phyloP scores from a whole-genome alignment of 2,888 invertebrate species.

The Actias luna region DNA sequence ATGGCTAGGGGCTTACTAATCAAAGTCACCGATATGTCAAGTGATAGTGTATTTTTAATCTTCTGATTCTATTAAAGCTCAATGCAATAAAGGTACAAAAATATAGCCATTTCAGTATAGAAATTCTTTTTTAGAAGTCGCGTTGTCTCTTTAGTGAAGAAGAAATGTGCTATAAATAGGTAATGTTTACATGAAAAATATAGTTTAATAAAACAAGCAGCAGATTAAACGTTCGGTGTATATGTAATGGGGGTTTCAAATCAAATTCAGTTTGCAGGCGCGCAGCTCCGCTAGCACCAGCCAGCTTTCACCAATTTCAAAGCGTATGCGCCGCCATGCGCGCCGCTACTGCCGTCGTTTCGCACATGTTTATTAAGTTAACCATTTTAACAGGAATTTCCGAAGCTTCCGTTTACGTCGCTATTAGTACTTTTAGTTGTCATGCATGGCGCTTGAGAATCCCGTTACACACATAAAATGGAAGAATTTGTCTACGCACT shows the following conservation, averaged over 20 bases:
- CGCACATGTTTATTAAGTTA: slow-evolving; percentile 74
- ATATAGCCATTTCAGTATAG: too few relatives aligned
- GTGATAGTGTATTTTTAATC: too few relatives aligned
- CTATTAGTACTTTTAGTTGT: slow-evolving; percentile 55
- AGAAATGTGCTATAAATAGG: not conserved
- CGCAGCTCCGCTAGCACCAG: slow-evolving; percentile 42
- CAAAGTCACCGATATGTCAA: too few relatives aligned
- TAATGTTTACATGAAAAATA: slow-evolving; percentile 1
- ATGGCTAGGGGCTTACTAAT: too few relatives aligned
- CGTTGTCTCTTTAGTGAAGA: not conserved
- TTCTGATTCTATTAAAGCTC: too few relatives aligned
- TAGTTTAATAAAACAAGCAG: slow-evolving; percentile 20
- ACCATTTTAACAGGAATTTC: slow-evolving; percentile 72
- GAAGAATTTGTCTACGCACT: slow-evolving; percentile 18
- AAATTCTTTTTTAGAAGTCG: too few relatives aligned
- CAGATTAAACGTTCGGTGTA: slow-evolving; percentile 22
- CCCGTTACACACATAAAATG: slow-evolving; percentile 38
- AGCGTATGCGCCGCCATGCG: slow-evolving; percentile 57
- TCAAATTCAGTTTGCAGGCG: slow-evolving; percentile 46
- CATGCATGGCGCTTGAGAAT: slow-evolving; percentile 37
- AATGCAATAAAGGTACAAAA: too few relatives aligned
- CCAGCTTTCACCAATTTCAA: slow-evolving; percentile 75
- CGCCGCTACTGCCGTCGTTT: slow-evolving; percentile 52
- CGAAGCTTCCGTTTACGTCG: slow-evolving; percentile 59
- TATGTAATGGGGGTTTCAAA: slow-evolving; percentile 36